Evolutionary conservation across 2,888 invertebrate genomes (phyloP).

Genomic region (Megalurothrips usitatus): DNA sequence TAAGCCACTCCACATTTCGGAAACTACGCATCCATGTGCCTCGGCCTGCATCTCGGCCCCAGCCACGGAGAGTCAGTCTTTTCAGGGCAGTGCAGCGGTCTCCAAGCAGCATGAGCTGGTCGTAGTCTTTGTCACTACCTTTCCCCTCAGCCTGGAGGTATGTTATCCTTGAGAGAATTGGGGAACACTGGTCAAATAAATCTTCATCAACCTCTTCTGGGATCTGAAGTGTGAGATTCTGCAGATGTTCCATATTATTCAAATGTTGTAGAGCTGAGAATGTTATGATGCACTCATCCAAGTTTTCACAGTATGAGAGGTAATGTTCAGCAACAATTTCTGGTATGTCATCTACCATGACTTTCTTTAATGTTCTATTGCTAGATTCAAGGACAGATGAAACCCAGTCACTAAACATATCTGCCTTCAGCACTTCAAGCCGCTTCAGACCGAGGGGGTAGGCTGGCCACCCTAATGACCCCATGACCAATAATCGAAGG

Average conservation of each 20-base stretch:
- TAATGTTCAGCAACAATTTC: neutral
- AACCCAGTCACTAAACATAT: constrained; percentile 4
- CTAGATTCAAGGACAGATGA: neutral
- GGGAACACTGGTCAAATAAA: neutral
- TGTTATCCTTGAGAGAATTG: neutral
- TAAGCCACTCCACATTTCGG: neutral
- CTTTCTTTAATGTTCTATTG: neutral
- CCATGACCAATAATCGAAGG: neutral
- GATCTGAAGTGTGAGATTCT: constrained; percentile 8
- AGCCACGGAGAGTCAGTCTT: neutral
- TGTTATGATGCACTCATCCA: constrained; percentile 4
- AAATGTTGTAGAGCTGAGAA: neutral
- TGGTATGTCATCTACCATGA: neutral
- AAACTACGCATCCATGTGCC: neutral
- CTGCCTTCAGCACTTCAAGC: neutral
- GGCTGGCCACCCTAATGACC: neutral
- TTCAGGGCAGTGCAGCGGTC: neutral
- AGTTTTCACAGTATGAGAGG: neutral
- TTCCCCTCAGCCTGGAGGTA: neutral
- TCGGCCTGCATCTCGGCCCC: neutral
- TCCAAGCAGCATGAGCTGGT: neutral
- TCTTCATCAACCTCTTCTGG: neutral
- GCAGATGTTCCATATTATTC: neutral
- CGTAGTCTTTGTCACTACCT: neutral
- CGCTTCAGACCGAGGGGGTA: neutral